Evolutionary conservation across 2,888 invertebrate species (phyloP).

Genomic region (Phasia obesa): DNA sequence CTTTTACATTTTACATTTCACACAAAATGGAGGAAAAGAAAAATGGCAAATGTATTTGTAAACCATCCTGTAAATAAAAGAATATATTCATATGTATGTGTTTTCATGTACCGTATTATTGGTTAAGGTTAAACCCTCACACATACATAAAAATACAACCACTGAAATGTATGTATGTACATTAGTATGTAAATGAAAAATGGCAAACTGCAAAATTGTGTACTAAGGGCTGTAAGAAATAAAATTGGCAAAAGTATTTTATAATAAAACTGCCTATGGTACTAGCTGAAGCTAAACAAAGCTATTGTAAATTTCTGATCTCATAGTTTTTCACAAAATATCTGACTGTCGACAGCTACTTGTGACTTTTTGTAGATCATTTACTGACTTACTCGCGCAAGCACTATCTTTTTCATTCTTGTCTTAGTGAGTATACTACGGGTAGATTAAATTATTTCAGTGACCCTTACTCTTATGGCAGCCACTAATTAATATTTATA

Average conservation of each 20-base stretch:
- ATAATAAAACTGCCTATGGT: no score
- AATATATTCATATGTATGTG: background rate
- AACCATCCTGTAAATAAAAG: slow-evolving; percentile 12
- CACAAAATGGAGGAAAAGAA: background rate
- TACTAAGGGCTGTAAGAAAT: background rate
- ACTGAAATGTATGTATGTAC: background rate
- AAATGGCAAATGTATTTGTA: slow-evolving; percentile 14
- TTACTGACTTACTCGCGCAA: no score
- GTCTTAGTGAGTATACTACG: no score
- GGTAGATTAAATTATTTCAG: no score
- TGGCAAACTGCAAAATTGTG: background rate
- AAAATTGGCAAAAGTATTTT: background rate
- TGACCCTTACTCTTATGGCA: no score
- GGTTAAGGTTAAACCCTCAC: background rate
- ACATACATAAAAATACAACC: background rate
- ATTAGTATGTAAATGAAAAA: background rate
- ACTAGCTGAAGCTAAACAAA: no score
- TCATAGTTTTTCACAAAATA: no score
- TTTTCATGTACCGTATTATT: background rate
- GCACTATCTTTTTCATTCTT: no score
- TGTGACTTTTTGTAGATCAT: no score
- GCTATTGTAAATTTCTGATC: no score
- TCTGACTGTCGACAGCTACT: no score
- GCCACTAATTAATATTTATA: no score
- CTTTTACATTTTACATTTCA: slow-evolving; percentile 15